phyloP scores from a whole-genome alignment of 92 coral and sea anemone genomes.

The Hydrozoanthus gracilis region DNA sequence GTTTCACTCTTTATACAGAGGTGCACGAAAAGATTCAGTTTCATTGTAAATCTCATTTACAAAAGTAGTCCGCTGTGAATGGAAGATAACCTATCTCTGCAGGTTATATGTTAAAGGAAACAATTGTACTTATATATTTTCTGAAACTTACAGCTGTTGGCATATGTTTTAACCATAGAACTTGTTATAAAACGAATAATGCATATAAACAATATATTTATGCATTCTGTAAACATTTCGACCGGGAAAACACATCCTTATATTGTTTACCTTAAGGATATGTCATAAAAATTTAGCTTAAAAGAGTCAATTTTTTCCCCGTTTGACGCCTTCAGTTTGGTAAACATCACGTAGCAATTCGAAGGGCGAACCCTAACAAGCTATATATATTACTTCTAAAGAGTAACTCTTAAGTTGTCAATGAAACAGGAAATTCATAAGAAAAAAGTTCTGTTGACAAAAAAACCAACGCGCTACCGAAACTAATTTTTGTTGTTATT shows the following conservation, averaged over 20 bases:
- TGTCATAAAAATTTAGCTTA: background rate
- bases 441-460: too few relatives aligned
- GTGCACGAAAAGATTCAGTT: too few relatives aligned
- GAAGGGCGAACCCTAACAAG: background rate
- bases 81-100: too few relatives aligned
- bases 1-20: too few relatives aligned
- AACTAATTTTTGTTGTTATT: too few relatives aligned
- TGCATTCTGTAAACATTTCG: conserved; percentile 34
- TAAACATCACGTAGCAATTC: conserved; percentile 21
- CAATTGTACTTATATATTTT: background rate
- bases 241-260: background rate
- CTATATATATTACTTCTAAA: background rate
- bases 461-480: too few relatives aligned
- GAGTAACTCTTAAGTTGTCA: too few relatives aligned
- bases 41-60: too few relatives aligned
- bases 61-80: too few relatives aligned
- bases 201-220: conserved; percentile 4
- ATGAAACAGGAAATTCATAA: too few relatives aligned
- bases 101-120: background rate
- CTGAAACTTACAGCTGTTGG: conserved; percentile 27
- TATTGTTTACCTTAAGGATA: background rate
- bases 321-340: background rate
- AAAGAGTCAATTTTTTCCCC: background rate
- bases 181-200: background rate
- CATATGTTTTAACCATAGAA: background rate